Conservation (phyloP, 2,113 vertebrate species). For the Azemiops feae region DNA sequence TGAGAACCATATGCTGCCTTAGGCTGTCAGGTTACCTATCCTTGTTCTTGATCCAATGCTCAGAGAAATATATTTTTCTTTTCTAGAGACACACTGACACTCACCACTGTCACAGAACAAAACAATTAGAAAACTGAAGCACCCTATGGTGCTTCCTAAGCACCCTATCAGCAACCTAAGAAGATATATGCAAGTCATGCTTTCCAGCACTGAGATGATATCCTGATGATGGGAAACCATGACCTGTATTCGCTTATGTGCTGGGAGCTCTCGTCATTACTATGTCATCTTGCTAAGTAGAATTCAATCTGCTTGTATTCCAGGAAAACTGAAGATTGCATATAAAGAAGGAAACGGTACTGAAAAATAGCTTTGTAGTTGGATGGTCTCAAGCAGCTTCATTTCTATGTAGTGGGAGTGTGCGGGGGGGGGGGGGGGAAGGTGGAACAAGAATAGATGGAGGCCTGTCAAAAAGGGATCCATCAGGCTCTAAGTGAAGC, state of each 20-base stretch:
- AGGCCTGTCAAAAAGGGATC: slow-evolving; percentile 66
- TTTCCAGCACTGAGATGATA: neutral
- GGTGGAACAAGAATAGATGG: slow-evolving; percentile 61
- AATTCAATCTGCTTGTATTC: neutral
- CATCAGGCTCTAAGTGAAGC: slow-evolving; percentile 66
- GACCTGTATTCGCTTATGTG: neutral
- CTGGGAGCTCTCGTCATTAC: neutral
- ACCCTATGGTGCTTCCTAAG: neutral
- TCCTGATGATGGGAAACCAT: slow-evolving; percentile 14
- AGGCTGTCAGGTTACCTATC: neutral
- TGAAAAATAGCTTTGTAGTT: neutral
- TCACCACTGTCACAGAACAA: slow-evolving; percentile 13
- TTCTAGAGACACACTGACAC: neutral
- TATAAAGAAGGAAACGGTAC: slow-evolving; percentile 15
- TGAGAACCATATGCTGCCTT: neutral
- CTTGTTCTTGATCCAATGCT: neutral
- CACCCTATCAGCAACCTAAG: neutral
- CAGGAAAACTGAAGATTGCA: neutral
- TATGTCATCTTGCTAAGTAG: rapidly evolving
- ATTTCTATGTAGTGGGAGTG: slow-evolving; percentile 35
- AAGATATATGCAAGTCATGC: neutral
- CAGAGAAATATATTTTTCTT: neutral
- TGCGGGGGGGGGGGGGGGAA: slow-evolving; percentile 33
- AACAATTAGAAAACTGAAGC: neutral
- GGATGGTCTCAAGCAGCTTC: slow-evolving; percentile 7